Evolutionary conservation across 2,888 invertebrate genomes (phyloP).

Genomic region (Ecdyonurus torrentis): DNA sequence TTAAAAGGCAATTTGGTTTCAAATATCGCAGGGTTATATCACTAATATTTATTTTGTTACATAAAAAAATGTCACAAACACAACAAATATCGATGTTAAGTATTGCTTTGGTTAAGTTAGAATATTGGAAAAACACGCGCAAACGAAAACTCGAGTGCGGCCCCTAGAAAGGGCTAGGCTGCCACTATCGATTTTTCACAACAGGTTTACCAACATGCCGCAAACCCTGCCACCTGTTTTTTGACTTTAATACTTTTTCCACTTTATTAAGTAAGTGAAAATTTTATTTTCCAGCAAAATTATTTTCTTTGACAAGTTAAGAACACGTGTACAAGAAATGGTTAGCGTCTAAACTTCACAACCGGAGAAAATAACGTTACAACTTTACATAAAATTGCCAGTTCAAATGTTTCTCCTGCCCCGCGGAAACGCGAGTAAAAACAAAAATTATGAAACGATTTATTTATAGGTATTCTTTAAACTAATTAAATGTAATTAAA

Average conservation of each 20-base stretch:
- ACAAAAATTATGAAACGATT: too few relatives aligned
- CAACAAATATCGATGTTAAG: not conserved
- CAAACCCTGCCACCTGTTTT: not conserved
- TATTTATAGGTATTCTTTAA: too few relatives aligned
- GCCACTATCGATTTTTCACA: constrained; percentile 1
- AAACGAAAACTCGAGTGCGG: not conserved
- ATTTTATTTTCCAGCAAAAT: too few relatives aligned
- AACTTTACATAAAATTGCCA: too few relatives aligned
- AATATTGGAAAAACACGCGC: not conserved
- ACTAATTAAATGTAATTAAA: too few relatives aligned
- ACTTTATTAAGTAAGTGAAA: too few relatives aligned
- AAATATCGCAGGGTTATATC: not conserved
- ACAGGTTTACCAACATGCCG: not conserved
- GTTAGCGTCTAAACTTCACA: too few relatives aligned
- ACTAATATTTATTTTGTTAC: not conserved
- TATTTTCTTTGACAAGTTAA: too few relatives aligned
- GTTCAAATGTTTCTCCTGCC: too few relatives aligned
- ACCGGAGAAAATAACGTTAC: too few relatives aligned
- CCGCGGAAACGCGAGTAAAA: too few relatives aligned
- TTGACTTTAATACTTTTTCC: not conserved
- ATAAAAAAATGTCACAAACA: not conserved
- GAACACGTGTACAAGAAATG: too few relatives aligned
- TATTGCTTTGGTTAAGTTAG: not conserved
- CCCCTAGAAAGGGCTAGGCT: not conserved
- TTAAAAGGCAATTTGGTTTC: not conserved